Evolutionary conservation across 2,113 vertebrate genomes (phyloP), one percentile per base, ranked within the genome.

Genomic region (Pteropus alecto): DNA sequence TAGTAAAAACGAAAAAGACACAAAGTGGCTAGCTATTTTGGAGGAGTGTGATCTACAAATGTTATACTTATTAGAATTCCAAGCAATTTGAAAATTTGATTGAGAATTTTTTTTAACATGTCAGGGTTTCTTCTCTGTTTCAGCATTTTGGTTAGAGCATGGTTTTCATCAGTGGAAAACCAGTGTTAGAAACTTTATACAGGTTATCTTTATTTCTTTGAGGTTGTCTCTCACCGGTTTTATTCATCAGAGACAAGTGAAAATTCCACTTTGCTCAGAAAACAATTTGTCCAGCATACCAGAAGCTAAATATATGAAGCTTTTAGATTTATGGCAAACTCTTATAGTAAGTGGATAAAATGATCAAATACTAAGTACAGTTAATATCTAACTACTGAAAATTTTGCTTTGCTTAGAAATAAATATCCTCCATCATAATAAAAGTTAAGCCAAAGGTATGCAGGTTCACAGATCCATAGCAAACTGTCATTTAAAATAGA

Each of bases 181-280:
- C n/a, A 71, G 14, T 76, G 6, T 38, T 67, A 87, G 60, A 79
- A 95, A 89, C 51, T 71, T 24, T 38, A 67, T 28, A 26, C 24
- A 15, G 5, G 38, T 46, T 61, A 61, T 71, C 81, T 81, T 88
- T 77, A 51, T 43, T 54, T 95, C 41, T 94, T 30, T 71, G 51
- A 70, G 76, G 24, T 41, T 95, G 43, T 83, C 79, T 78, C 35
- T 58, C 73, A 71, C 28, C 26, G 19, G 56, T 70, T 95, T 83
- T 83, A 43, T 46, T 33, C 73, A 83, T 82, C 38, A 76, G 54
- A 94, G 67, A 90, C 82, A 93, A 95, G 86, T 79, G 26, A 93
- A 94, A 93, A 95, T 87, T 78, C 28, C 24, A 83, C 58, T 78
- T 88, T 87, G 76, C 61, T 93, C 90, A 97, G 51, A 96, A 95